Base-by-base conservation (phyloP, 2,888 invertebrate species). In the Apodemia duryi region DNA sequence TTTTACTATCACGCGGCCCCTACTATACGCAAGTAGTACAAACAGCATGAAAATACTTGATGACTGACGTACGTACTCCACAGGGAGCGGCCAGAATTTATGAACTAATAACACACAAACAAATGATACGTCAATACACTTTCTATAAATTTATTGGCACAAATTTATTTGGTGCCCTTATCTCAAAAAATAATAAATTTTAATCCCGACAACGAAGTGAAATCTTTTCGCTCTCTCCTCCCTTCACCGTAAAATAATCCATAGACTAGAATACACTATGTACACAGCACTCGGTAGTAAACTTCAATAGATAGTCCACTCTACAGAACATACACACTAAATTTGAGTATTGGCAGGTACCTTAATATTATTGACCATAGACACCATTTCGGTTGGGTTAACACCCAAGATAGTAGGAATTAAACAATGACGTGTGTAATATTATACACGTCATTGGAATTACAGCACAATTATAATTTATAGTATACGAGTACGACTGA, bases 161-260 rank as follows among this genome's bases (percentile, higher is more conserved):
- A 81, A 85, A 81, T 82, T 79, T 79, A 81, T 82, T 79, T 77
- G 85, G 80, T 84, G 77, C 79, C 80, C 77, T 74, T 76, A 74
- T 81, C 81, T 79, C 84, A 84, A 82, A 83, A 82, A 84, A 83
- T 83, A 74, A 65, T 57, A 77, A 85, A 81, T 82, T 77, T 76
- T 84, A 81, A 83, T 78, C 81, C 79, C 90, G 88, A 90, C 90
- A 86, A 89, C 89, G 90, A 90, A 89, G 86, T 89, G 88, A 88
- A 85, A 82, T 77, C 32, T 73, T 71, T 73, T 74, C 77, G 73
- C 82, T 83, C 85, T 84, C 88, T 84, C 83, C 88, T 84, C 83
- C 87, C 89, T 88, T 88, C 87, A 84, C 87, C 82, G 78, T 82
- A 81, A 82, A 84, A 80, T 79, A 80, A 75, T 76, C 32, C 88